A percentile compares a stretch with the other conserved stretches of the same genome.
Conservation (phyloP, 2,797 vertebrate species). For the Champsocephalus esox region DNA sequence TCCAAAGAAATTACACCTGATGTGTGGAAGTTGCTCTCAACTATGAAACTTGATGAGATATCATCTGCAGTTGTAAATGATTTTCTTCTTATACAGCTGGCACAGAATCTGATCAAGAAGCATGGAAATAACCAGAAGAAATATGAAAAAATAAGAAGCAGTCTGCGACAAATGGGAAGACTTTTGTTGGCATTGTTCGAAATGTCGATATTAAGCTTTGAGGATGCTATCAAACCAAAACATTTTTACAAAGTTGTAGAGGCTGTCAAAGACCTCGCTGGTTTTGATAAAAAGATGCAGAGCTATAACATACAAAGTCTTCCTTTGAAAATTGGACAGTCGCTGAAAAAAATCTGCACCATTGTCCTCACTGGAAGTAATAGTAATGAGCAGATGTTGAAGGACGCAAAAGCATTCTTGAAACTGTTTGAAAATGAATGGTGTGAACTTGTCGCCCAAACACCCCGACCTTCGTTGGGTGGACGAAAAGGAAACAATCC, state of each 20-base stretch:
- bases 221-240: slow-evolving; percentile 50
- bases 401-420: slow-evolving; percentile 35
- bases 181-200: slow-evolving; percentile 55
- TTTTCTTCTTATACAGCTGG: slow-evolving; percentile 53
- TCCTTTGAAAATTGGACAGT: slow-evolving; percentile 38
- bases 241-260: slow-evolving; percentile 58
- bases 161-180: slow-evolving; percentile 59
- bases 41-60: slow-evolving; percentile 56
- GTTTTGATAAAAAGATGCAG: slow-evolving; percentile 34
- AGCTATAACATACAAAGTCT: slow-evolving; percentile 49
- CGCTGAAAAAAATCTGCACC: slow-evolving; percentile 37
- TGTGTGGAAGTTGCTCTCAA: slow-evolving; percentile 45
- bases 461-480: neutral
- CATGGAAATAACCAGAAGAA: slow-evolving; percentile 27
- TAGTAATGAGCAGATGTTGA: neutral
- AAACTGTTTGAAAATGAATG: slow-evolving; percentile 46
- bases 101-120: slow-evolving; percentile 45
- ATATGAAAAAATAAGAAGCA: slow-evolving; percentile 40
- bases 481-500: slow-evolving; percentile 25
- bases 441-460: neutral
- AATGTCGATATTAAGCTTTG: slow-evolving; percentile 41
- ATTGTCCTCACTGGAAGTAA: slow-evolving; percentile 12
- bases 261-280: slow-evolving; percentile 35
- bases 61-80: slow-evolving; percentile 52
- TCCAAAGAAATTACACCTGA: slow-evolving; percentile 4